Evolutionary conservation across 2,113 vertebrate genomes (phyloP).

Genomic region (Psittacara wagleri): DNA sequence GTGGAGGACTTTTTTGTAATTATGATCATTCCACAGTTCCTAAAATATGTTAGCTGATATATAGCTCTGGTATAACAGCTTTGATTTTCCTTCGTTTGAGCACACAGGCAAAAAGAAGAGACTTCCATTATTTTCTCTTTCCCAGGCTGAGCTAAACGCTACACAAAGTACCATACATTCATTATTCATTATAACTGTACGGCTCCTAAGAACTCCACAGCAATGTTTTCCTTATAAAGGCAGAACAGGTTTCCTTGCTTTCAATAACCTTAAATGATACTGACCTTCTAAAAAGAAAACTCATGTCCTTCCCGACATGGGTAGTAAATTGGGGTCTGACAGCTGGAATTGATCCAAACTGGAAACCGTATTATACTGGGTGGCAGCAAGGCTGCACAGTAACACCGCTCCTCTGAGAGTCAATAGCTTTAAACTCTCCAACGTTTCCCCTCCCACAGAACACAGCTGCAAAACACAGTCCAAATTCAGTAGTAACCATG

Average conservation of each 20-base stretch:
- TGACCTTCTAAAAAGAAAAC: not conserved
- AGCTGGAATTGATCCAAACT: conserved; percentile 1
- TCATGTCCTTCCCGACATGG: not conserved
- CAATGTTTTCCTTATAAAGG: conserved; percentile 2
- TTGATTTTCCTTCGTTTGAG: conserved; percentile 58
- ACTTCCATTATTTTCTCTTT: conserved; percentile 37
- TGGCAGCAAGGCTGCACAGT: not conserved
- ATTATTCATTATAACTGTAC: conserved; percentile 1
- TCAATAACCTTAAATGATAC: conserved; percentile 27
- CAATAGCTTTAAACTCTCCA: not conserved
- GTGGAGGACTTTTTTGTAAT: conserved; percentile 71
- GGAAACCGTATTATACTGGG: not conserved
- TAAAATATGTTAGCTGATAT: conserved; percentile 66
- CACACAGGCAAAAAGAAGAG: conserved; percentile 23
- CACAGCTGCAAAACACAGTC: not conserved
- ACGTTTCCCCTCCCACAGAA: not conserved
- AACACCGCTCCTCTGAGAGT: not conserved
- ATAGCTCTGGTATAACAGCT: conserved; percentile 44
- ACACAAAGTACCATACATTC: not conserved
- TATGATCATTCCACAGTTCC: conserved; percentile 69
- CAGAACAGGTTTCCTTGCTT: not conserved
- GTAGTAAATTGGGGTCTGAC: not conserved
- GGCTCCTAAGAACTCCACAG: conserved; percentile 4
- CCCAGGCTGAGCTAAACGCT: not conserved
- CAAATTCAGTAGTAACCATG: not conserved